phyloP scores from a whole-genome alignment of 2,113 vertebrate species.

The Notothenia coriiceps region DNA sequence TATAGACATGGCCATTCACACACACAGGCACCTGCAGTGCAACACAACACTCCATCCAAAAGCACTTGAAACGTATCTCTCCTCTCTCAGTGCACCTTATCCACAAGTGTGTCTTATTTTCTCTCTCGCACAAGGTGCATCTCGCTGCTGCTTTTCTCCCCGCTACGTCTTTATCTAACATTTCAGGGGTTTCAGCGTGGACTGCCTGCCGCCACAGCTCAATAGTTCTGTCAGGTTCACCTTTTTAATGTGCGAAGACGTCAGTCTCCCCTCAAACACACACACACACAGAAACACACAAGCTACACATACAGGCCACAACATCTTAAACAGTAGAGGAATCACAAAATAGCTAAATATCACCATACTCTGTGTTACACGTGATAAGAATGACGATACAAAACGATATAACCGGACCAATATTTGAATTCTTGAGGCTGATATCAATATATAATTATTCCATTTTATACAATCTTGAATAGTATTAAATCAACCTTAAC shows the following conservation, averaged over 20 bases:
- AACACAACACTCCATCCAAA: slow-evolving; percentile 21
- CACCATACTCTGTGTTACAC: neutral
- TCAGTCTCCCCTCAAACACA: slow-evolving; percentile 39
- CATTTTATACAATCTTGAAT: too few relatives aligned
- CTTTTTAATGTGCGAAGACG: slow-evolving; percentile 70
- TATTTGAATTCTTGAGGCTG: neutral
- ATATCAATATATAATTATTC: neutral
- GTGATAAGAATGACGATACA: neutral
- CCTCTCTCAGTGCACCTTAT: slow-evolving; percentile 43
- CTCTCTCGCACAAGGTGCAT: slow-evolving; percentile 41
- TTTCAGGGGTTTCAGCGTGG: slow-evolving; percentile 53
- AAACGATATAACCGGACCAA: neutral
- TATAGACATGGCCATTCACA: slow-evolving; percentile 9
- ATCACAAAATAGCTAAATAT: slow-evolving; percentile 18
- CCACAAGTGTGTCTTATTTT: slow-evolving; percentile 25
- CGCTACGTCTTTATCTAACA: slow-evolving; percentile 73
- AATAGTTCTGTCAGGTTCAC: slow-evolving; percentile 79
- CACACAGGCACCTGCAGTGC: neutral
- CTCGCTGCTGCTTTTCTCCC: slow-evolving; percentile 64
- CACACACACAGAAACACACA: slow-evolving; percentile 31
- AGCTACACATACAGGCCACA: slow-evolving; percentile 23
- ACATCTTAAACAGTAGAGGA: slow-evolving; percentile 6
- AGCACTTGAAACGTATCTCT: slow-evolving; percentile 59
- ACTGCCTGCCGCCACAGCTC: slow-evolving; percentile 69
- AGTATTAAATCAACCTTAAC: too few relatives aligned